Evolutionary conservation across 1,140 invertebrate species (phyloP), one percentile per base, ranked within the genome.

Genomic region (Panagrolaimus sp.): DNA sequence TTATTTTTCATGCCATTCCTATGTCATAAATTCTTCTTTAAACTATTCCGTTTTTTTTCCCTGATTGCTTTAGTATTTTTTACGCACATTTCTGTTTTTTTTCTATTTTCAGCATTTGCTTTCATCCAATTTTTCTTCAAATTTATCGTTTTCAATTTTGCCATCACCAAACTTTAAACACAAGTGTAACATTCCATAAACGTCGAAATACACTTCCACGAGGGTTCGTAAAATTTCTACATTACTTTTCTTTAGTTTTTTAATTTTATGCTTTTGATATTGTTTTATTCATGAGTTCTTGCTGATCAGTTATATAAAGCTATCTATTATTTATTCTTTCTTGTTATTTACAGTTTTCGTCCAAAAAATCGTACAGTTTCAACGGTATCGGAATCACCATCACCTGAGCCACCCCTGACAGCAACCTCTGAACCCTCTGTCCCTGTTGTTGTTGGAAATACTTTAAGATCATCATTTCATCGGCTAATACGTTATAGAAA

Each of bases 391-490:
- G 72, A 74, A 48, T 62, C 51, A 27, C 69, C 63, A 20, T 72
- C 73, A 1, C 72, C 72, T 27, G 73, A 72, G 57, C 72, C 68
- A 45, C 63, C 71, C 46, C 47, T 72, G 27, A 64, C 72, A 5
- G 72, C 72, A 23, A 67, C 38, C 2, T 63, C 42, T 38, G 65
- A 38, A 38, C 68, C 27, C 25, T 48, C 43, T 23, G 66, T 61
- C 13, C 20, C 66, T 14, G 48, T 27, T 16, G 66, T 43, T 44
- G 38, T 44, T n/a, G 65, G 65, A 14, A 71, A 70, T 51, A 65
- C 73, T 20, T 38, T 75, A 23, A 67, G 74, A 20, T 74, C 75
- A 23, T 72, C 76, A 4, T 72, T 78, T 46, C 74, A 72, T 67
- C 73, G 75, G 31, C 45, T 74, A 14, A 69, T 78, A 43, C 77